Evolutionary conservation across 2,113 vertebrate species (phyloP).

Genomic region (Microcebus lehilahytsara): DNA sequence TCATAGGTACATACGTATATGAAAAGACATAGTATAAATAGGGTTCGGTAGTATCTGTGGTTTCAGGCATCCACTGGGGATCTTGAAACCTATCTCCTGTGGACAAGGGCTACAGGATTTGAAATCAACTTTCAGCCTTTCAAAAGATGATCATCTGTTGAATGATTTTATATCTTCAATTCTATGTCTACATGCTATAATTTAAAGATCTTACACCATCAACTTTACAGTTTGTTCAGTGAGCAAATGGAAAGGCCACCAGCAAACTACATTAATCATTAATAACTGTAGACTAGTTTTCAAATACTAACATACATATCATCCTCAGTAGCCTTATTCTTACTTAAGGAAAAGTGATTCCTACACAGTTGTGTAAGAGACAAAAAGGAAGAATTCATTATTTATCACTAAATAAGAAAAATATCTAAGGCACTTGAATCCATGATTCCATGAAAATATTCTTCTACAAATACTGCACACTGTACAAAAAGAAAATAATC

Average conservation of each 20-base stretch:
- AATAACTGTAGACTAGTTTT: not conserved
- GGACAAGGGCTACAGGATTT: not conserved
- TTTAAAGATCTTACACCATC: not conserved
- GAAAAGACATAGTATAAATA: not conserved
- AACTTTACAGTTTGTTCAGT: not conserved
- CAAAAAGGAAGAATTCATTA: not conserved
- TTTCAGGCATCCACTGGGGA: not conserved
- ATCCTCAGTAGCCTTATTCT: not conserved
- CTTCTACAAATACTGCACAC: not conserved
- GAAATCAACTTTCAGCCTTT: conserved; percentile 16
- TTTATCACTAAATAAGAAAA: not conserved
- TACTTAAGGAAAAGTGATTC: conserved; percentile 6
- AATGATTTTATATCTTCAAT: not conserved
- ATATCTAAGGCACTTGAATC: not conserved
- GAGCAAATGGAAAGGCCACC: not conserved
- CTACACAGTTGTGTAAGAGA: not conserved
- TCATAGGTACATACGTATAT: not conserved
- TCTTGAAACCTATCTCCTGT: not conserved
- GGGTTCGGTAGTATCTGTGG: not conserved
- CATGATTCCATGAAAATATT: not conserved
- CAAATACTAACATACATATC: not conserved
- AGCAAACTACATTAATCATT: not conserved
- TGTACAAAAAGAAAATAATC: not conserved
- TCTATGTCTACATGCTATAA: not conserved
- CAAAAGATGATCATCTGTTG: not conserved